Percentiles rank a stretch among this genome's conserved stretches.
phyloP scores from a whole-genome alignment of 2,797 vertebrate species.

The Menidia menidia region DNA sequence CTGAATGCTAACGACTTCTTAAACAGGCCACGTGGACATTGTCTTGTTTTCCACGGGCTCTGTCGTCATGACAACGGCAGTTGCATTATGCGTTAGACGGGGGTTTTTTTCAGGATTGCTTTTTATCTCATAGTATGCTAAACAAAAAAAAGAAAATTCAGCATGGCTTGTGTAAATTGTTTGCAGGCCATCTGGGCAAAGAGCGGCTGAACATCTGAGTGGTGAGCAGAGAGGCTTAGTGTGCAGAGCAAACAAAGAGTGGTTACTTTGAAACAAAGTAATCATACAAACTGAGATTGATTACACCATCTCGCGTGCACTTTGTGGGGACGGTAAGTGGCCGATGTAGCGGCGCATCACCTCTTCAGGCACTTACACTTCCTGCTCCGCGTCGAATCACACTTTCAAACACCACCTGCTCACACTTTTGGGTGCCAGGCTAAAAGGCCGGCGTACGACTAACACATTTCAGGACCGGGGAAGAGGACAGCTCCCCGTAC shows the following conservation, averaged over 20 bases:
- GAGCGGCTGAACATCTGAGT: neutral
- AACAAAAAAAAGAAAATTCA: conserved; percentile 17
- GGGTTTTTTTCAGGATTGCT: conserved; percentile 14
- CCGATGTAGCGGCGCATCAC: conserved; percentile 19
- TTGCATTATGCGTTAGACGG: conserved; percentile 42
- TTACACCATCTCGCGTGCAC: conserved; percentile 6
- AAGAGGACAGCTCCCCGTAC: conserved; percentile 45
- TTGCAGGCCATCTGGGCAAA: conserved; percentile 1
- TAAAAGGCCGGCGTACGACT: conserved; percentile 30
- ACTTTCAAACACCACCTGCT: conserved; percentile 31
- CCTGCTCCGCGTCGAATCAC: conserved; percentile 15
- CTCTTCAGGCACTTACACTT: conserved; percentile 23
- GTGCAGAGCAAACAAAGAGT: neutral
- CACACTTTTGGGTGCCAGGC: conserved; percentile 21
- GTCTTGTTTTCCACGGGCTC: conserved; percentile 48
- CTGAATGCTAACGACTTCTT: conserved; percentile 33
- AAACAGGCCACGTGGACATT: conserved; percentile 31
- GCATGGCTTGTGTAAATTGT: conserved; percentile 28
- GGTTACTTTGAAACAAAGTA: conserved; percentile 10
- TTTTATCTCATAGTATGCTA: conserved; percentile 15
- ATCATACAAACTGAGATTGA: conserved; percentile 21
- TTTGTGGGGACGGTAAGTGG: conserved; percentile 28
- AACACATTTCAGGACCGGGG: conserved; percentile 50
- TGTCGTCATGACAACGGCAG: conserved; percentile 72
- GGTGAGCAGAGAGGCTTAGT: neutral